phyloP scores from a whole-genome alignment of 2,888 invertebrate species.

The Ochropleura leucogaster region DNA sequence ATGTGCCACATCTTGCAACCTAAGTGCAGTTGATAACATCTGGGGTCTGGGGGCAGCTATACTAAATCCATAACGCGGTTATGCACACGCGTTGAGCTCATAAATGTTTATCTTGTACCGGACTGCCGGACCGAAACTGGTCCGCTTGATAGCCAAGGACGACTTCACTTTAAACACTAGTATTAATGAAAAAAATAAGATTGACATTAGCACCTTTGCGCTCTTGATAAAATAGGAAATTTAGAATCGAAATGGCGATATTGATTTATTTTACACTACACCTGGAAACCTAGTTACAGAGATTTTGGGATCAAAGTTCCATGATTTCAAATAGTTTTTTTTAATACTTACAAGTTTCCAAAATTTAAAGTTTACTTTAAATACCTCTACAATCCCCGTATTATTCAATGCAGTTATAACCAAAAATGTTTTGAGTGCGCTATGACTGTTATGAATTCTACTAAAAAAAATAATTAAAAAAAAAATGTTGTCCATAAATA shows the following conservation, averaged over 20 bases:
- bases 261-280: too few relatives aligned
- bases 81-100: slow-evolving; percentile 65
- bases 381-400: too few relatives aligned
- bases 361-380: too few relatives aligned
- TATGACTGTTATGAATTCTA: too few relatives aligned
- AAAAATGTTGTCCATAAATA: too few relatives aligned
- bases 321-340: too few relatives aligned
- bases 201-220: slow-evolving; percentile 23
- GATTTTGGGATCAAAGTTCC: too few relatives aligned
- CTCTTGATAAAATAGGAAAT: neutral
- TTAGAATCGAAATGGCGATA: neutral
- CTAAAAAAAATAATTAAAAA: too few relatives aligned
- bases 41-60: slow-evolving; percentile 43
- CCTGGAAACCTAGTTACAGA: too few relatives aligned
- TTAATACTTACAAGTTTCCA: too few relatives aligned
- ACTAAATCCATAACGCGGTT: slow-evolving; percentile 66
- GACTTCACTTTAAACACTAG: slow-evolving; percentile 34
- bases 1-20: slow-evolving; percentile 54
- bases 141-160: slow-evolving; percentile 60
- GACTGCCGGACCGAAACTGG: slow-evolving; percentile 56
- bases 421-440: too few relatives aligned
- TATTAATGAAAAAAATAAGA: slow-evolving; percentile 22
- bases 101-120: slow-evolving; percentile 64
- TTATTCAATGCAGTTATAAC: too few relatives aligned
- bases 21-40: slow-evolving; percentile 51